Evolutionary conservation across 2,888 invertebrate genomes (phyloP).

Genomic region (Salticus scenicus): DNA sequence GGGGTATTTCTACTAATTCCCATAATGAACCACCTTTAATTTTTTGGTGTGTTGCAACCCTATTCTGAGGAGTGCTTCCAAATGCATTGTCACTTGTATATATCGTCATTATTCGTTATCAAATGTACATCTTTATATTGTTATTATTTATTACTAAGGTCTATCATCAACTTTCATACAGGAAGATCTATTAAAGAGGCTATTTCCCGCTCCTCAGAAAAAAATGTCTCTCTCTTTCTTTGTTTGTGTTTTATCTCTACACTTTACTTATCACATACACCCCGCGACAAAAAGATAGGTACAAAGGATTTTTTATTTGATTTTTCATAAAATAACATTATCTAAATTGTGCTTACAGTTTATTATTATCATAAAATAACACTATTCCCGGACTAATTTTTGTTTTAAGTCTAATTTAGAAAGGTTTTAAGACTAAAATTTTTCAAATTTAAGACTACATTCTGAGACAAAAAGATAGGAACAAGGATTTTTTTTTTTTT

Average conservation of each 20-base stretch:
- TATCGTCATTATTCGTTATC: constrained; percentile 68
- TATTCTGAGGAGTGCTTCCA: constrained; percentile 70
- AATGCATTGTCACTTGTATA: constrained; percentile 67
- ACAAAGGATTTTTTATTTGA: no score
- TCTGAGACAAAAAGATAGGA: no score
- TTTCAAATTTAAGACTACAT: no score
- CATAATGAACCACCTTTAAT: constrained; percentile 26
- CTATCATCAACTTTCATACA: constrained; percentile 70
- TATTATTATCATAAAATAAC: no score
- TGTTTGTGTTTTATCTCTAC: constrained; percentile 16
- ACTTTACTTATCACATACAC: neutral
- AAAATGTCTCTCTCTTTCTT: constrained; percentile 41
- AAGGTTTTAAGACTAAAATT: no score
- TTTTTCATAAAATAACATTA: no score
- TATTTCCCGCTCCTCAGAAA: constrained; percentile 70
- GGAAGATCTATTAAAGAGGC: constrained; percentile 70
- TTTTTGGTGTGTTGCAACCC: constrained; percentile 62
- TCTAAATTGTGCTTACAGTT: no score
- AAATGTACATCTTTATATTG: constrained; percentile 71
- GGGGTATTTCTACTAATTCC: neutral
- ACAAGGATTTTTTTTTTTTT: no score
- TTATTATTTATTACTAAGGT: constrained; percentile 71
- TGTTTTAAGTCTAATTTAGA: no score
- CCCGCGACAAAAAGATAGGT: no score
- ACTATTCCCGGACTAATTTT: no score